These are phyloP conservation scores for Ptiloglossa arizonensis DNA, from an alignment of 1,140 invertebrate species.

Conservation along the genomic window DNA sequence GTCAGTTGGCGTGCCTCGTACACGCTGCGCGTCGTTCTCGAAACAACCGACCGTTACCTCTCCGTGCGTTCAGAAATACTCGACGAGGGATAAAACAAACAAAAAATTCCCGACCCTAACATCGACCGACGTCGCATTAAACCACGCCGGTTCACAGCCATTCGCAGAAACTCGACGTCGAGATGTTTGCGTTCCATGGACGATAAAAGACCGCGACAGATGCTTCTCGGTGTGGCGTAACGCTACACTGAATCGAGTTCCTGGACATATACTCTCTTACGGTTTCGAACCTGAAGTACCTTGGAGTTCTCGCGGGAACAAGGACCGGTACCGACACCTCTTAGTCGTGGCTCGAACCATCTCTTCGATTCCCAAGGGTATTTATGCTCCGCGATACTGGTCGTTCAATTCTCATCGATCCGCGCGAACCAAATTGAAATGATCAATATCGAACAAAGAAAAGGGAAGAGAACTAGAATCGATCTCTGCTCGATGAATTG, in stretches of 20 bases:
- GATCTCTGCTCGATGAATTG: no score
- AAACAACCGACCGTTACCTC: slow-evolving; percentile 35
- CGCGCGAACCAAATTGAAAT: no score
- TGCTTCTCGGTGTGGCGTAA: background rate
- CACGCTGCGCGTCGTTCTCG: background rate
- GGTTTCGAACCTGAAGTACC: background rate
- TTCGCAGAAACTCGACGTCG: background rate
- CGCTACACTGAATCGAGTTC: background rate
- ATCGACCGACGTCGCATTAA: background rate
- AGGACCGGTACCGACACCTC: slow-evolving; percentile 27
- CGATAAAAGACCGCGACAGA: background rate
- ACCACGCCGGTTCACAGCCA: slow-evolving; percentile 1
- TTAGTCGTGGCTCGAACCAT: background rate
- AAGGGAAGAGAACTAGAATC: no score
- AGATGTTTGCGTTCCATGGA: background rate
- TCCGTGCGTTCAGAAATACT: slow-evolving; percentile 31
- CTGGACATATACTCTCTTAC: background rate
- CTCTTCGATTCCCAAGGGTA: background rate
- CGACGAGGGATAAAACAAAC: slow-evolving; percentile 10
- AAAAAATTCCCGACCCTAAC: slow-evolving; percentile 37
- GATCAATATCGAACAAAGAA: no score
- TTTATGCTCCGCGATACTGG: background rate
- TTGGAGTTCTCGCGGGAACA: background rate
- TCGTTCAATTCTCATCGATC: background rate
- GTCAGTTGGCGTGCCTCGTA: slow-evolving; percentile 66